Base-by-base conservation (phyloP, 2,797 vertebrate genomes). In the Aphelocoma californica region DNA sequence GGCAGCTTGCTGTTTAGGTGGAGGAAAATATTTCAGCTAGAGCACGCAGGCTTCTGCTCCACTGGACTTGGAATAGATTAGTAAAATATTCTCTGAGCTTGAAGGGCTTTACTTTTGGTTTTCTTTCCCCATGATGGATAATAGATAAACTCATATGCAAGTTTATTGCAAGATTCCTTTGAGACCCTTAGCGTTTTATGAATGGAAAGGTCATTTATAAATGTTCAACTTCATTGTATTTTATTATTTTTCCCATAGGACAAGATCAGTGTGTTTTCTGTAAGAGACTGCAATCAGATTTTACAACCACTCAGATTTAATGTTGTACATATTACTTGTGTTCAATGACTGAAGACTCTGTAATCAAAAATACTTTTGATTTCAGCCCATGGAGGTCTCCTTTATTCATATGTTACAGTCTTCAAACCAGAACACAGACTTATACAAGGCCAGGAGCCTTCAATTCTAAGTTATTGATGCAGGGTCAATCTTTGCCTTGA, bases 161-260 rank as follows among this genome's bases (percentile, higher is more conserved):
- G 69, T 66, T 97, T 97, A 94, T 90, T 89, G 67, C 79, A 89
- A 88, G 56, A 78, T 88, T 97, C 96, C 93, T 96, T 60, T 70
- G 96, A 97, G 96, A 93, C 85, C 36, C 6, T 38, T 88, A 72
- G 79, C 40, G 97, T 97, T 97, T 97, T 94, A 81, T 97, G 96
- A 97, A 97, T 97, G 94, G 83, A 97, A 96, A 95, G 92, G 83
- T 96, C 57, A 87, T 97, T 97, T 96, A 84, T 97, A 95, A 96
- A 95, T 90, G 78, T 71, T 93, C 90, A 85, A n/a, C 90, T 29
- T 92, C 19, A 47, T 86, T 96, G 85, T 88, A 47, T 93, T 90
- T 91, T 93, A 78, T 92, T 96, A 56, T 86, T 96, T 97, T 92
- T 83, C 89, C 66, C 83, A n/a, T 54, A 79, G 86, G 95, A 66